Conservation (phyloP, 2,888 invertebrate species). For the Drosophila yooni region DNA sequence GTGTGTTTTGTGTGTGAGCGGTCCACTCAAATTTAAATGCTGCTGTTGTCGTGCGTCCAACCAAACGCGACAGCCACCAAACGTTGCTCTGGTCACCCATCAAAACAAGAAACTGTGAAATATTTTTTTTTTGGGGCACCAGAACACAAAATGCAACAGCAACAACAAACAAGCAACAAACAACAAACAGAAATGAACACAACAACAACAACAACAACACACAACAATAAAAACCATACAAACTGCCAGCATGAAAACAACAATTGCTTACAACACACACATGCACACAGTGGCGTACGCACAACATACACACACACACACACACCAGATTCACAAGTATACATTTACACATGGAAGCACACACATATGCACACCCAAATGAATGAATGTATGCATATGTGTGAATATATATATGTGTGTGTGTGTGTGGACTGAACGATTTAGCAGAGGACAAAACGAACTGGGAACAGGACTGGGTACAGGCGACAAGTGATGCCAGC, state of each 20-base stretch:
- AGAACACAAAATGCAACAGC: conserved; percentile 62
- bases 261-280: conserved; percentile 47
- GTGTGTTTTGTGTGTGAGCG: conserved; percentile 10
- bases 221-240: conserved; percentile 22
- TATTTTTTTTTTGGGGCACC: conserved; percentile 57
- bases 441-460: conserved; percentile 12
- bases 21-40: conserved; percentile 67
- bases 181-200: conserved; percentile 29
- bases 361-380: neutral
- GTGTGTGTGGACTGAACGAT: conserved; percentile 22
- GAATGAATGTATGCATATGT: neutral
- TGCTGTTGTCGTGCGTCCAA: conserved; percentile 74
- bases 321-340: conserved; percentile 28
- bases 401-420: neutral
- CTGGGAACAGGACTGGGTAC: conserved; percentile 31
- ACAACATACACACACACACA: conserved; percentile 17
- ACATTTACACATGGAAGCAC: conserved; percentile 46
- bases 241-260: conserved; percentile 54
- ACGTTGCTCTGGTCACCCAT: conserved; percentile 49
- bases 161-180: conserved; percentile 30
- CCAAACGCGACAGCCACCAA: conserved; percentile 64
- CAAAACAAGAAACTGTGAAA: conserved; percentile 75
- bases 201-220: conserved; percentile 14
- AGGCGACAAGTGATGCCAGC: conserved; percentile 61
- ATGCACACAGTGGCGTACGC: conserved; percentile 10